Evolutionary conservation across 1,140 invertebrate species (phyloP).

Genomic region (Macrocentrus cingulum): DNA sequence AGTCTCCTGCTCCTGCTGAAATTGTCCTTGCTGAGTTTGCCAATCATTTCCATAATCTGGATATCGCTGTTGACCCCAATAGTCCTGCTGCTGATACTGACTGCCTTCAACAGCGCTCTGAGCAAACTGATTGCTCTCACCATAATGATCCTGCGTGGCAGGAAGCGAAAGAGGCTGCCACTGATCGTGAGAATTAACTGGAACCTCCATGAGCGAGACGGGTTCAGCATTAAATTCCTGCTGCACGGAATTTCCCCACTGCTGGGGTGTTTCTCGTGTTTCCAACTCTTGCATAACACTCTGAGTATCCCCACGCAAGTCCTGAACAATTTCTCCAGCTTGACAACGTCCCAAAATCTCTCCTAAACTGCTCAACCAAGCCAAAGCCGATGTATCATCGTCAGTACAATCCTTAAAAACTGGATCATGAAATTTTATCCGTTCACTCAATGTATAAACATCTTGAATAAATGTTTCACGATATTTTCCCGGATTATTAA

Average conservation of each 20-base stretch:
- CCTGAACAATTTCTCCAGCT: slow-evolving; percentile 44
- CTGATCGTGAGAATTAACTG: slow-evolving; percentile 30
- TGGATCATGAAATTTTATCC: slow-evolving; percentile 81
- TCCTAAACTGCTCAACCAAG: slow-evolving; percentile 49
- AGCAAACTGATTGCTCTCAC: slow-evolving; percentile 39
- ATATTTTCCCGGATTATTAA: slow-evolving; percentile 61
- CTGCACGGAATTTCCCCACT: slow-evolving; percentile 38
- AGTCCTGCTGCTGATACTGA: slow-evolving; percentile 51
- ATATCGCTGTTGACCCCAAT: slow-evolving; percentile 53
- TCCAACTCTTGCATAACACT: slow-evolving; percentile 28
- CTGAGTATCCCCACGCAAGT: slow-evolving; percentile 27
- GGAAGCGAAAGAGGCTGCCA: slow-evolving; percentile 48
- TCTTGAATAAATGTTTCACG: slow-evolving; percentile 65
- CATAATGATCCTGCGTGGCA: slow-evolving; percentile 31
- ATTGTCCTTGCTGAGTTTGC: slow-evolving; percentile 30
- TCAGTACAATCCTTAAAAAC: slow-evolving; percentile 57
- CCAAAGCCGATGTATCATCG: slow-evolving; percentile 47
- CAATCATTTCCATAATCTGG: slow-evolving; percentile 39
- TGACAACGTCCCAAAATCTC: slow-evolving; percentile 47
- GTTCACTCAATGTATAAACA: slow-evolving; percentile 69
- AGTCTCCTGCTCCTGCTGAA: slow-evolving; percentile 37
- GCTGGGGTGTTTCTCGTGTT: slow-evolving; percentile 31
- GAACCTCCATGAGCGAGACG: slow-evolving; percentile 42
- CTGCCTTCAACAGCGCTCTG: too few relatives aligned
- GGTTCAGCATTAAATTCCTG: slow-evolving; percentile 38